phyloP scores from a whole-genome alignment of 2,113 vertebrate genomes.

The Pandion haliaetus region DNA sequence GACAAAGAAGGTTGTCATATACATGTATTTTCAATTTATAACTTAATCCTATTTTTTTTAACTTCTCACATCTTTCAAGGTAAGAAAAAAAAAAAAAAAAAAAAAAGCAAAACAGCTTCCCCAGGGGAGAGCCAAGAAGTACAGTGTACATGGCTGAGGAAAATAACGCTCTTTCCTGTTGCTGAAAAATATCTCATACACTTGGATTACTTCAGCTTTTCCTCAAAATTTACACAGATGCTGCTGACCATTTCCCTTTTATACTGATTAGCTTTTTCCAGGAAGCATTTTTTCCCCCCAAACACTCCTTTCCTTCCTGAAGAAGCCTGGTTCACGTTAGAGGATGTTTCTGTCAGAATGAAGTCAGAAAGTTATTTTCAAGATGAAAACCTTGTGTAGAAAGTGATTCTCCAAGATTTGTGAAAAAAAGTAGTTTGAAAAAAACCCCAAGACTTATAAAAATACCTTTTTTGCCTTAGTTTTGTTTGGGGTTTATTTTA shows the following conservation, averaged over 20 bases:
- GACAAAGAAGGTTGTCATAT: background rate
- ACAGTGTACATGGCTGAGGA: background rate
- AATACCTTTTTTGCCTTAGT: background rate
- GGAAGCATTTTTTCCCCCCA: background rate
- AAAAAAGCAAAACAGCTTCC: background rate
- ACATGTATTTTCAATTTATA: background rate
- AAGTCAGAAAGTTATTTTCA: background rate
- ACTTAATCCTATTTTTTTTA: background rate
- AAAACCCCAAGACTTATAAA: background rate
- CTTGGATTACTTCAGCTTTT: conserved; percentile 7
- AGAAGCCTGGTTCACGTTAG: background rate
- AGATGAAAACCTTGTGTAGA: background rate
- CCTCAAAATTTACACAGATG: background rate
- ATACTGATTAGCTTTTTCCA: background rate
- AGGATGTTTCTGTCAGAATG: conserved; percentile 37
- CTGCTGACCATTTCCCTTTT: conserved; percentile 22
- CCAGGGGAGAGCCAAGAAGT: background rate
- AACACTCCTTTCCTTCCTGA: conserved; percentile 32
- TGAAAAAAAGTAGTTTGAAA: background rate
- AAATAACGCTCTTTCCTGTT: background rate
- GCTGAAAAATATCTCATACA: background rate
- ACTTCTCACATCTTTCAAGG: background rate
- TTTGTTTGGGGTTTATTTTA: background rate
- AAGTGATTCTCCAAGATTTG: background rate
- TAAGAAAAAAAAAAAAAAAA: background rate